Evolutionary conservation across 1,140 invertebrate species (phyloP).

Genomic region (Pollicipes pollicipes): DNA sequence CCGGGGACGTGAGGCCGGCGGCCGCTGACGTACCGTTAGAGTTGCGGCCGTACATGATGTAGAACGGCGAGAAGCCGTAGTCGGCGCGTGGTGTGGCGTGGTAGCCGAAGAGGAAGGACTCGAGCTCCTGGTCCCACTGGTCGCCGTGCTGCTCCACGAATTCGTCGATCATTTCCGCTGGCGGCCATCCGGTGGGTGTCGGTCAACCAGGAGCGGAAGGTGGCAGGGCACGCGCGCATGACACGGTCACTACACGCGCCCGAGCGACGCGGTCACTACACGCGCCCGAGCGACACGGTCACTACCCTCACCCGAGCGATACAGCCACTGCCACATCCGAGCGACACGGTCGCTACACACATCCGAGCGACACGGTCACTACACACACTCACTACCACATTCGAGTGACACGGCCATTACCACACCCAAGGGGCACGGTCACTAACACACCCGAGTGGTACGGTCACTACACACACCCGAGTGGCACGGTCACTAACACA

Average conservation of each 20-base stretch:
- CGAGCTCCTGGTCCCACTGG: conserved; percentile 22
- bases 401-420: too few relatives aligned
- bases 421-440: too few relatives aligned
- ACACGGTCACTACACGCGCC: neutral
- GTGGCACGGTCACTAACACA: too few relatives aligned
- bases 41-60: conserved; percentile 19
- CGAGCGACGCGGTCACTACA: too few relatives aligned
- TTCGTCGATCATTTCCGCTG: conserved; percentile 19
- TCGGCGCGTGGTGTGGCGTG: conserved; percentile 9
- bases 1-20: too few relatives aligned
- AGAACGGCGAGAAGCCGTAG: conserved; percentile 18
- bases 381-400: too few relatives aligned
- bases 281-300: too few relatives aligned
- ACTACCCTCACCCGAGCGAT: too few relatives aligned
- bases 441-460: too few relatives aligned
- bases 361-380: too few relatives aligned
- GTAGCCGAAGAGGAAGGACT: conserved; percentile 21
- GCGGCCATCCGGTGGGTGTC: neutral
- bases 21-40: conserved; percentile 13
- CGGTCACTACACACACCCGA: too few relatives aligned
- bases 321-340: too few relatives aligned
- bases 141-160: conserved; percentile 16
- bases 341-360: neutral
- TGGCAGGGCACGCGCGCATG: neutral
- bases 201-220: neutral